Conservation (phyloP, 2,888 invertebrate genomes). For the Drosophila atripex region DNA sequence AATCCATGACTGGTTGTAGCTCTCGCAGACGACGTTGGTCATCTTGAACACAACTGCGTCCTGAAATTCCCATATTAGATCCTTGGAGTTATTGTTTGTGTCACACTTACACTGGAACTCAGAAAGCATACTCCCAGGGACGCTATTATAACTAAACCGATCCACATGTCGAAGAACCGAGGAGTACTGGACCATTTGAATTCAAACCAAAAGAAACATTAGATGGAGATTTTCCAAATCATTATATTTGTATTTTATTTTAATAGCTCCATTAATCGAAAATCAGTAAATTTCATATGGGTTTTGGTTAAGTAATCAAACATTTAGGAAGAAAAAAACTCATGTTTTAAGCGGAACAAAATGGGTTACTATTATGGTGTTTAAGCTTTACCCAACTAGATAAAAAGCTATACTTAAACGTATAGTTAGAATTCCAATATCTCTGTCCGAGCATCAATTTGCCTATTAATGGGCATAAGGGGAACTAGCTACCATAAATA, state of each 20-base stretch:
- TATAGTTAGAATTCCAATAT: neutral
- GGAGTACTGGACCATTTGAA: neutral
- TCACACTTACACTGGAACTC: neutral
- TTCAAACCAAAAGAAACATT: neutral
- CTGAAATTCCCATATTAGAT: constrained; percentile 6
- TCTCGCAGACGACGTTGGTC: constrained; percentile 38
- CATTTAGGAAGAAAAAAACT: too few relatives aligned
- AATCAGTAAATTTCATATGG: too few relatives aligned
- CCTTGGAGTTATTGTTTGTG: neutral
- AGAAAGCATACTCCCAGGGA: neutral
- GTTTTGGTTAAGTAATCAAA: neutral
- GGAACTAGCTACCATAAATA: constrained; percentile 15
- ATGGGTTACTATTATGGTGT: too few relatives aligned
- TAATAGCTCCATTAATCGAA: too few relatives aligned
- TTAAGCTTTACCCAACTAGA: too few relatives aligned
- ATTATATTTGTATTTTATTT: too few relatives aligned
- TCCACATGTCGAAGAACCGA: neutral
- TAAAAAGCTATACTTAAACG: too few relatives aligned
- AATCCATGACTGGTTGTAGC: constrained; percentile 40
- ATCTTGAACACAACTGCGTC: constrained; percentile 33
- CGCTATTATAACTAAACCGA: neutral
- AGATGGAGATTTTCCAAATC: too few relatives aligned
- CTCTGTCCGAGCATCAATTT: constrained; percentile 23
- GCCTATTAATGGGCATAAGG: constrained; percentile 17
- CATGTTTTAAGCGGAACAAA: too few relatives aligned